Percentiles rank a stretch among this genome's conserved stretches.
Conservation (phyloP, 2,113 vertebrate genomes). For the Catharus fuscescens region DNA sequence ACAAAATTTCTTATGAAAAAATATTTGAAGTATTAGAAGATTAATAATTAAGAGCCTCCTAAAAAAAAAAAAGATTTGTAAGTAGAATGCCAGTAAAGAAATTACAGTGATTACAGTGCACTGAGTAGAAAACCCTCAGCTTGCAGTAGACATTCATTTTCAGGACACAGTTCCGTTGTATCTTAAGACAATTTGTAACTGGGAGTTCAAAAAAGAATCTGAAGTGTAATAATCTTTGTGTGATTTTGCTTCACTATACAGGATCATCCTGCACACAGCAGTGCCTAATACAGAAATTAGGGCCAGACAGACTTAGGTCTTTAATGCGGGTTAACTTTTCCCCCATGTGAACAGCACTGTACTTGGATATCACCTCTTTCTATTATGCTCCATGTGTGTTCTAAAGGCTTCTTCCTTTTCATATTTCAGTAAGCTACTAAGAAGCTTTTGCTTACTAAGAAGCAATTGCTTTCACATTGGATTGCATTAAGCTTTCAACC, state of each 20-base stretch:
- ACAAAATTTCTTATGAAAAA: conserved; percentile 65
- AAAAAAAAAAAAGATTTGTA: not conserved
- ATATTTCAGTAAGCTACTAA: not conserved
- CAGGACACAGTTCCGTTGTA: not conserved
- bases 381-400: not conserved
- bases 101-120: conserved; percentile 39
- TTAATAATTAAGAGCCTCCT: conserved; percentile 30
- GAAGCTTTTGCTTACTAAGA: not conserved
- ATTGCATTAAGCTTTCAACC: conserved; percentile 28
- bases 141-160: not conserved
- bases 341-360: not conserved
- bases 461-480: not conserved
- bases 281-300: not conserved
- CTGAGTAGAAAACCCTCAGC: not conserved
- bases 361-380: not conserved
- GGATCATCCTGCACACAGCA: not conserved
- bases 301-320: not conserved
- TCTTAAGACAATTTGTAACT: not conserved
- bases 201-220: conserved; percentile 4
- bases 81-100: conserved; percentile 43
- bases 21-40: conserved; percentile 45
- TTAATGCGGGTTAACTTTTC: not conserved
- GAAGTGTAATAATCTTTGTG: not conserved
- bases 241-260: conserved; percentile 18
- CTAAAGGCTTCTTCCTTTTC: not conserved